A percentile compares a stretch with the other conserved stretches of the same genome.
phyloP scores from a whole-genome alignment of 2,797 vertebrate genomes.

The Scolopax bukidnonensis region DNA sequence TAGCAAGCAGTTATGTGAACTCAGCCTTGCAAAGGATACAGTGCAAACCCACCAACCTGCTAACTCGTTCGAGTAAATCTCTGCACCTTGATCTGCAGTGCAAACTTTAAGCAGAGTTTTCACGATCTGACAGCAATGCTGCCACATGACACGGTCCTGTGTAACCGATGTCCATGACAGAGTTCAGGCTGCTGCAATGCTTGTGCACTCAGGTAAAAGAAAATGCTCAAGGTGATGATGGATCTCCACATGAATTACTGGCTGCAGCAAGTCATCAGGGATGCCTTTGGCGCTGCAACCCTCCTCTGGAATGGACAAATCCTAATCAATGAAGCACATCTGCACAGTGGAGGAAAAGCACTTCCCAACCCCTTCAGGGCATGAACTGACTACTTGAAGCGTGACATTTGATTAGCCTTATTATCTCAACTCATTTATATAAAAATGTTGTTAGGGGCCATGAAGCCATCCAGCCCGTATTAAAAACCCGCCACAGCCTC shows the following conservation, averaged over 20 bases:
- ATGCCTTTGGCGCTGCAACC: neutral
- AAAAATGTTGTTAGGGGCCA: neutral
- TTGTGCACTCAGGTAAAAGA: neutral
- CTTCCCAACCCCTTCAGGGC: slow-evolving; percentile 8
- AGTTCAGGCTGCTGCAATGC: neutral
- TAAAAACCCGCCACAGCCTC: neutral
- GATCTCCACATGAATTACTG: neutral
- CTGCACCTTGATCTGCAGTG: neutral
- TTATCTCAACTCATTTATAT: slow-evolving; percentile 54
- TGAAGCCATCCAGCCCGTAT: slow-evolving; percentile 1
- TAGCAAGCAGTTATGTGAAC: neutral
- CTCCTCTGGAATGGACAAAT: slow-evolving; percentile 9
- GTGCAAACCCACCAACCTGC: neutral
- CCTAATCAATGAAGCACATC: slow-evolving; percentile 50
- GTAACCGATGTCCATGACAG: neutral
- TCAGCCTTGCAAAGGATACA: neutral
- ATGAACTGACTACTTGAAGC: slow-evolving; percentile 36
- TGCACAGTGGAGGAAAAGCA: neutral
- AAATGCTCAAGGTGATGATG: neutral
- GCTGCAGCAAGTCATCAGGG: neutral
- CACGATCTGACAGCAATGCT: neutral
- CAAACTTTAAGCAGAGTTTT: neutral
- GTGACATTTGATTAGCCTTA: slow-evolving; percentile 59
- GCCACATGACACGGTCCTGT: fast-evolving
- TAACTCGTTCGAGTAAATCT: neutral